Evolutionary conservation across 2,888 invertebrate species (phyloP), one percentile per base, ranked within the genome.

Genomic region (Acleris holmiana): DNA sequence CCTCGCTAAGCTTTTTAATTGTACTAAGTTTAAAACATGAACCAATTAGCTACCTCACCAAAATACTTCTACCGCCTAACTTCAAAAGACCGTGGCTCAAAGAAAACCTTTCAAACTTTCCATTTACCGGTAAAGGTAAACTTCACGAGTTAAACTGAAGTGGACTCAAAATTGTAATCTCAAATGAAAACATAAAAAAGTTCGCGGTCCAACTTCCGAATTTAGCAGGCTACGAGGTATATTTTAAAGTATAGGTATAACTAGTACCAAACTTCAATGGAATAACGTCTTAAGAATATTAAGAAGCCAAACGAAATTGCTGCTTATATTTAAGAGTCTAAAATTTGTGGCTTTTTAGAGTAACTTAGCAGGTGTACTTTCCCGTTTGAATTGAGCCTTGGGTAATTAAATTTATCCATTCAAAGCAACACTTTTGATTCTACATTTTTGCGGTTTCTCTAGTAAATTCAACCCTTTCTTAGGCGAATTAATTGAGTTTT

Each of bases 401-500:
- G 72, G 76, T 77, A 76, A 76, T 80, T 78, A 76, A 77, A 75
- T 73, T 74, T 74, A 70, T 69, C 73, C 71, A 70, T 67, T 67
- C 44, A 62, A 60, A 51, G 61, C 49, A 60, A 66, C 54, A 72
- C 72, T 73, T 79, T 79, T 80, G 79, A 79, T 75, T 78, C 75
- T 54, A 74, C 76, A 76, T 71, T 80, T 74, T 72, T 74, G 72
- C 66, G 82, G 83, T 64, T 80, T 85, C 83, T 60, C 67, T 72
- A 73, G 76, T 69, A 76, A 79, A 78, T 80, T 78, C 76, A 81
- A 78, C 83, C 81, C 81, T 82, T 82, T 78, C 73, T 73, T 64
- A 69, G 46, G 57, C 25, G 69, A 69, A 75, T 80, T 88, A 87
- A 87, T 88, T 87, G 81, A 77, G 73, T 76, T 84, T 85, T 84